Conservation (phyloP, 1,140 invertebrate genomes). For the Scaptomyza montana region DNA sequence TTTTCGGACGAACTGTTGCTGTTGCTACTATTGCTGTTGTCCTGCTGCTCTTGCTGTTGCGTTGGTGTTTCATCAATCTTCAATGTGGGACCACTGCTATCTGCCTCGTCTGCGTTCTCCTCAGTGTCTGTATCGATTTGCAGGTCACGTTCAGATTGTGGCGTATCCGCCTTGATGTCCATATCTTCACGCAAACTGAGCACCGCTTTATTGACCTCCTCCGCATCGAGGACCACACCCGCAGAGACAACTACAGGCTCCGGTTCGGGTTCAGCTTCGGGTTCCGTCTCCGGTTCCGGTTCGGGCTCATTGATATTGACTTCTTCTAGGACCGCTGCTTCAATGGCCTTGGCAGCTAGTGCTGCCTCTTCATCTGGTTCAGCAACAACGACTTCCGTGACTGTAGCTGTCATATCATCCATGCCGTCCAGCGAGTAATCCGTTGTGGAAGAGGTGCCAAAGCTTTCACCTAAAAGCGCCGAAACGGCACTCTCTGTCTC, state of each 20-base stretch:
- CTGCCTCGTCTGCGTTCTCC: conserved; percentile 87
- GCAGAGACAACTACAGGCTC: conserved; percentile 39
- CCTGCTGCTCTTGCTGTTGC: conserved; percentile 21
- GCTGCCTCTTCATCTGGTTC: conserved; percentile 77
- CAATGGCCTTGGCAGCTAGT: conserved; percentile 76
- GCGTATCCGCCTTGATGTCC: conserved; percentile 92
- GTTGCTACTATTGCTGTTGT: conserved; percentile 14
- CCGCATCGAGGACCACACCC: conserved; percentile 85
- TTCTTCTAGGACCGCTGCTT: conserved; percentile 54
- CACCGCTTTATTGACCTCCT: conserved; percentile 91
- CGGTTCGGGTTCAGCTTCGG: conserved; percentile 50
- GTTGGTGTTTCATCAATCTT: conserved; percentile 74
- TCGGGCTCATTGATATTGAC: conserved; percentile 37
- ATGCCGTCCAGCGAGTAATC: conserved; percentile 85
- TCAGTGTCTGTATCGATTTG: conserved; percentile 95
- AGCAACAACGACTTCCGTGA: conserved; percentile 50
- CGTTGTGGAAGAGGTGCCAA: conserved; percentile 86
- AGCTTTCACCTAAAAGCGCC: conserved; percentile 92
- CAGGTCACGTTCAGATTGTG: conserved; percentile 92
- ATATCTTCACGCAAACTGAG: conserved; percentile 90
- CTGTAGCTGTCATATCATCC: conserved; percentile 80
- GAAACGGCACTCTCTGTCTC: conserved; percentile 96
- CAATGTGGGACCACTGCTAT: conserved; percentile 75
- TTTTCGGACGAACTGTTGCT: conserved; percentile 33
- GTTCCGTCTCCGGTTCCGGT: conserved; percentile 30